These are phyloP conservation scores for Miniopterus natalensis DNA, from an alignment of 2,113 vertebrate genomes.

Conservation along the genomic window DNA sequence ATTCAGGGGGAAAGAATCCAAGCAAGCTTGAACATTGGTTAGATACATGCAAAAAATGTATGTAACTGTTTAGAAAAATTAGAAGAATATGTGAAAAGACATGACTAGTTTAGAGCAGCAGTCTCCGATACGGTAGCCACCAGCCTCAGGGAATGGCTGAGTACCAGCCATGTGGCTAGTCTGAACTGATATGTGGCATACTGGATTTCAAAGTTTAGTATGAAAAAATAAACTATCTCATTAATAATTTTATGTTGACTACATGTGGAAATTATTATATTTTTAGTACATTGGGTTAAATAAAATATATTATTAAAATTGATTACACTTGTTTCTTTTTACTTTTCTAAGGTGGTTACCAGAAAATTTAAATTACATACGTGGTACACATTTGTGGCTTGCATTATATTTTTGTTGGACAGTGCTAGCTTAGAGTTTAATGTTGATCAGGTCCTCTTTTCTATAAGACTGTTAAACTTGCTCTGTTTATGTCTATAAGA, in stretches of 20 bases:
- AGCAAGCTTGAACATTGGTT: not conserved
- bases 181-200: not conserved
- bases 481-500: not conserved
- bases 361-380: not conserved
- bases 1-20: not conserved
- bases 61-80: not conserved
- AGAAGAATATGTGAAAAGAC: not conserved
- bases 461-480: not conserved
- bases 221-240: not conserved
- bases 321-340: not conserved
- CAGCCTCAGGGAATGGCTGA: not conserved
- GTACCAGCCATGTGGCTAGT: not conserved
- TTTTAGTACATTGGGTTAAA: slow-evolving; percentile 17
- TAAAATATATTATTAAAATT: slow-evolving; percentile 9
- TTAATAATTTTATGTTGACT: slow-evolving; percentile 1
- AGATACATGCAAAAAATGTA: not conserved
- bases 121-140: not conserved
- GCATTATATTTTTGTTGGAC: not conserved
- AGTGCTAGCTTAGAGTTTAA: not conserved
- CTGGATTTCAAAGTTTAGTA: not conserved
- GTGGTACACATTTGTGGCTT: not conserved
- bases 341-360: not conserved
- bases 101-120: not conserved
- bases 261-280: not conserved
- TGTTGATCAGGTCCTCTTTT: not conserved